Conservation (phyloP, 1,140 invertebrate species). For the Lysiphlebus fabarum region DNA sequence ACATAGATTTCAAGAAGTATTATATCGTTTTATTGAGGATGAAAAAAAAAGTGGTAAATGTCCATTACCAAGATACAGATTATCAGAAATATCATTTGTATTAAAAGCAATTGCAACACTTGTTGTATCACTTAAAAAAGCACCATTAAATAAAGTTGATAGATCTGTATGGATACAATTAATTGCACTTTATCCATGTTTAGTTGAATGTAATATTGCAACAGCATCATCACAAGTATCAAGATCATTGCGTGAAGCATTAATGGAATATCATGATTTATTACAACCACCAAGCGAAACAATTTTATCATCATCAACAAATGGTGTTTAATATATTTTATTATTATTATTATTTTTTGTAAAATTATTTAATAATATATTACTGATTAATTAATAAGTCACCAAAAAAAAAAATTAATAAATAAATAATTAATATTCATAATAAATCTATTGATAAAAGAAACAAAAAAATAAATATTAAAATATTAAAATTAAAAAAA, state of each 20-base stretch:
- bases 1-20: conserved; percentile 89
- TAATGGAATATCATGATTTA: conserved; percentile 85
- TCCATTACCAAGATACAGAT: conserved; percentile 83
- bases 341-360: background rate
- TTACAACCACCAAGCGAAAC: conserved; percentile 64
- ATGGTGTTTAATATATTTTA: conserved; percentile 46
- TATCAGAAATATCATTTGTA: conserved; percentile 96
- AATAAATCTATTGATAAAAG: too few species aligned
- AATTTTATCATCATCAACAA: conserved; percentile 38
- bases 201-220: conserved; percentile 85
- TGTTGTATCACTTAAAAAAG: conserved; percentile 87
- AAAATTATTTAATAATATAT: background rate
- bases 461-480: too few species aligned
- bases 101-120: conserved; percentile 91
- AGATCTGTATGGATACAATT: conserved; percentile 87
- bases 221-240: conserved; percentile 73
- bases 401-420: too few species aligned
- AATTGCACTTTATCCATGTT: conserved; percentile 83
- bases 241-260: conserved; percentile 77
- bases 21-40: conserved; percentile 84
- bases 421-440: too few species aligned
- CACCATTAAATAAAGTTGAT: conserved; percentile 83
- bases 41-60: conserved; percentile 86
- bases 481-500: too few species aligned
- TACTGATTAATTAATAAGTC: too few species aligned